phyloP scores from a whole-genome alignment of 1,140 invertebrate genomes.

The Pseudomyrmex flavicornis region DNA sequence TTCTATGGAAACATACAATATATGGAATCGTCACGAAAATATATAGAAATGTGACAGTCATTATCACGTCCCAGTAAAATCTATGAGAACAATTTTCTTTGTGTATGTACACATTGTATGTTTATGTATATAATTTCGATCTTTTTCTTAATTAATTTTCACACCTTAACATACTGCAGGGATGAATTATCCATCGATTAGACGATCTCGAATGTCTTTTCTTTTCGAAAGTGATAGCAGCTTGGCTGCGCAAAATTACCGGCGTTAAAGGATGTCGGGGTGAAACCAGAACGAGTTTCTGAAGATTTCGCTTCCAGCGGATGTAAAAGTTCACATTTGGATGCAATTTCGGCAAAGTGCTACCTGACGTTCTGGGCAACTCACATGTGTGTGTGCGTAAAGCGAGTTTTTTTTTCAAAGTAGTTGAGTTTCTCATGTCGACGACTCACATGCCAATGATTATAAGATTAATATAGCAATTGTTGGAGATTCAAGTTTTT shows the following conservation, averaged over 20 bases:
- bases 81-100: constrained; percentile 45
- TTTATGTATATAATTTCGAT: background rate
- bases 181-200: constrained; percentile 80
- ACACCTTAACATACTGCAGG: constrained; percentile 71
- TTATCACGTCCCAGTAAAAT: constrained; percentile 77
- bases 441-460: background rate
- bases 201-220: constrained; percentile 71
- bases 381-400: constrained; percentile 74
- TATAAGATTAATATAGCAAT: background rate
- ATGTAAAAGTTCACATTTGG: constrained; percentile 72
- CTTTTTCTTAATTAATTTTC: background rate
- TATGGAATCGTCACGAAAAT: constrained; percentile 74
- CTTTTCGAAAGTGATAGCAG: constrained; percentile 77
- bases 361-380: constrained; percentile 70
- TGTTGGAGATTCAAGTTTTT: constrained; percentile 10
- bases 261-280: constrained; percentile 72
- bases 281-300: constrained; percentile 75
- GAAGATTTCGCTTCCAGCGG: constrained; percentile 72
- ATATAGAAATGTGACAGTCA: constrained; percentile 74
- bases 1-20: constrained; percentile 71
- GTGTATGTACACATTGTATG: too few species aligned
- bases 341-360: constrained; percentile 75
- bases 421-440: background rate
- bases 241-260: constrained; percentile 73
- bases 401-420: constrained; percentile 5